phyloP scores from a whole-genome alignment of 1,140 invertebrate genomes.

The Neuroterus valhalla region DNA sequence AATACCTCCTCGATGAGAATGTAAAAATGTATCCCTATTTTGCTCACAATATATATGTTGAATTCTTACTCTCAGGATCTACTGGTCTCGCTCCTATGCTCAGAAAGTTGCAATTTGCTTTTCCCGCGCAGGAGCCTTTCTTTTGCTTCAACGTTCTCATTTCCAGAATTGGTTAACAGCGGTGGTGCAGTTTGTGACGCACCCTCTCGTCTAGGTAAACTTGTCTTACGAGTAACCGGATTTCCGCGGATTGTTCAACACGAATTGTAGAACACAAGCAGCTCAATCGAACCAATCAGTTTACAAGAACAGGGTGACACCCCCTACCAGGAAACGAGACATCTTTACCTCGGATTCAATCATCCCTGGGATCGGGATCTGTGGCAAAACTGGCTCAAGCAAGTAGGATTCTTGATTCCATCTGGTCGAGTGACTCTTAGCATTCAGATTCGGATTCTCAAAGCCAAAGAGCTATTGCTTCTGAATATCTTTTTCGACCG shows the following conservation, averaged over 20 bases:
- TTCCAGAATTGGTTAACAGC: conserved; percentile 59
- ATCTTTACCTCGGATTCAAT: conserved; percentile 79
- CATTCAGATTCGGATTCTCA: too few species aligned
- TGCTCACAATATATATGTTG: too few species aligned
- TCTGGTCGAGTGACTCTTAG: too few species aligned
- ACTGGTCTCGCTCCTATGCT: too few species aligned
- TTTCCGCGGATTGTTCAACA: conserved; percentile 64
- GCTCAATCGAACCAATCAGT: conserved; percentile 50
- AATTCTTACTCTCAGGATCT: too few species aligned
- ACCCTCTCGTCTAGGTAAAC: conserved; percentile 72
- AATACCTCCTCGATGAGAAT: too few species aligned
- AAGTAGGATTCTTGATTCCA: conserved; percentile 68
- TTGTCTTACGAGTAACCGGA: conserved; percentile 72
- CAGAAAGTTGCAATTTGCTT: too few species aligned
- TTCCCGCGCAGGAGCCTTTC: too few species aligned
- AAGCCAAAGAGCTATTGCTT: too few species aligned
- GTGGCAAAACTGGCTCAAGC: conserved; percentile 79
- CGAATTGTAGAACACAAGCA: conserved; percentile 50
- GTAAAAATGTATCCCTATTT: too few species aligned
- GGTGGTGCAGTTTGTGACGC: conserved; percentile 69
- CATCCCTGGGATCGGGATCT: conserved; percentile 80
- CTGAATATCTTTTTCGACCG: too few species aligned
- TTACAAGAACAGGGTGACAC: conserved; percentile 53
- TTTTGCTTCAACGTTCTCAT: too few species aligned
- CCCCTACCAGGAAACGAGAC: conserved; percentile 66